Base-by-base conservation (phyloP, 2,797 vertebrate genomes). In the Sebastes matsubarae region DNA sequence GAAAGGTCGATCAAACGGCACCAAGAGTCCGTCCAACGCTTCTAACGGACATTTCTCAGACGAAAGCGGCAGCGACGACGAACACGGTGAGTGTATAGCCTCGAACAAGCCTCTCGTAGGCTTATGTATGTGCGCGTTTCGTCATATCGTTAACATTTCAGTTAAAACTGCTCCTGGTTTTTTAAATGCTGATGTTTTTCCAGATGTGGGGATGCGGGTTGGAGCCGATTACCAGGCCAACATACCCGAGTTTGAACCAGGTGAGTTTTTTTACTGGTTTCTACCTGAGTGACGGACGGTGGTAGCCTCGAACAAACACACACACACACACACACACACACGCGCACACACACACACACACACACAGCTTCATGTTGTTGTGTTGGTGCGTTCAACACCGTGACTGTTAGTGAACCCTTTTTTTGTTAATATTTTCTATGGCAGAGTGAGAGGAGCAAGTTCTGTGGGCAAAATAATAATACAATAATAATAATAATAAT, bases 141-240 rank as follows among this genome's bases (percentile, higher is more conserved):
- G 1, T 13, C 36, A 38, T 38, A 18, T 29, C 32, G 3, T 1
- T 5, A 55, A 3, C 2, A 1, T 14, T 7, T 10, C 0, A 38
- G 4, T 12, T 3, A 24, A 38, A 61, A 11, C 6, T 1, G 6
- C 0, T 55, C 14, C 1, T 4, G 3, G 8, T 36, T 38, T 30
- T 38, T 30, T n/a, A 27, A 20, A n/a, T 66, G 38, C 8, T 5
- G 5, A 0, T 79, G 11, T 69, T 24, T 34, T 96, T 92, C 87
- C 96, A 99, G 98, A 99, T 97, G 97, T 99, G 74, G 98, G 98
- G 80, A 99, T 99, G 98, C 97, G 98, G 90, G 98, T 99, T 83
- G 98, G 98, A 90, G 95, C 96, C 2, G 98, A 99, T 84, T 99
- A 97, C 72, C 98, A 99, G 93, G 98, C 98, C 76, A 96, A 92